Conservation (phyloP, 2,113 vertebrate genomes). For the Miniopterus natalensis region DNA sequence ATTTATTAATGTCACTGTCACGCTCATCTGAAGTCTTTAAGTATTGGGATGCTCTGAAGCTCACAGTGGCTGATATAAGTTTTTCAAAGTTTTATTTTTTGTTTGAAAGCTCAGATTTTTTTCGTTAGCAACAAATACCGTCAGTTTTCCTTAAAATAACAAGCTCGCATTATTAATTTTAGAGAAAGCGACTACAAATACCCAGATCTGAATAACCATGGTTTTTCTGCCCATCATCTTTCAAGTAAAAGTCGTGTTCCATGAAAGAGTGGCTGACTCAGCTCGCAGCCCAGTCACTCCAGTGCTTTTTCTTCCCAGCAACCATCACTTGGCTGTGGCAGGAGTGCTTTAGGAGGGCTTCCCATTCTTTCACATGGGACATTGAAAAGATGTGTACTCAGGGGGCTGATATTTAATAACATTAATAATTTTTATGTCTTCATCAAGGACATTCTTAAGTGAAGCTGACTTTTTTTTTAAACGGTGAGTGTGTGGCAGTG, state of each 20-base stretch:
- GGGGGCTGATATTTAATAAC: background rate
- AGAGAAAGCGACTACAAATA: background rate
- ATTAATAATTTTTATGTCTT: background rate
- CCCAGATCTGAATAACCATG: background rate
- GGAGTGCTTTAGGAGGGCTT: background rate
- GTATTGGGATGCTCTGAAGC: background rate
- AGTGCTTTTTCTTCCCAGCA: background rate
- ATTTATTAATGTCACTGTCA: background rate
- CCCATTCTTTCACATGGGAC: background rate
- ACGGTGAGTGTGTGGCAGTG: background rate
- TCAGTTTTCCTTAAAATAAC: conserved; percentile 25
- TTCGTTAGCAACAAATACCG: background rate
- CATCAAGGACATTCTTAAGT: background rate
- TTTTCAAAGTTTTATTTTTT: conserved; percentile 19
- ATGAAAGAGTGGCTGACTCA: accelerated
- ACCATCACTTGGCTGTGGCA: accelerated
- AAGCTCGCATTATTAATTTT: background rate
- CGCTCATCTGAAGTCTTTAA: background rate
- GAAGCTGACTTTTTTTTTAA: background rate
- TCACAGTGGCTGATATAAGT: background rate
- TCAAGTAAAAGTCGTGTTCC: background rate
- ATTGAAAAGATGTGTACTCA: background rate
- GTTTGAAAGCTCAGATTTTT: background rate
- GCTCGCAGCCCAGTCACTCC: accelerated
- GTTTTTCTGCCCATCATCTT: conserved; percentile 10